Percentiles rank a stretch among this genome's conserved stretches.
These are phyloP conservation scores for Xiphophorus maculatus DNA, from an alignment of 2,113 vertebrate species.

Conservation along the genomic window DNA sequence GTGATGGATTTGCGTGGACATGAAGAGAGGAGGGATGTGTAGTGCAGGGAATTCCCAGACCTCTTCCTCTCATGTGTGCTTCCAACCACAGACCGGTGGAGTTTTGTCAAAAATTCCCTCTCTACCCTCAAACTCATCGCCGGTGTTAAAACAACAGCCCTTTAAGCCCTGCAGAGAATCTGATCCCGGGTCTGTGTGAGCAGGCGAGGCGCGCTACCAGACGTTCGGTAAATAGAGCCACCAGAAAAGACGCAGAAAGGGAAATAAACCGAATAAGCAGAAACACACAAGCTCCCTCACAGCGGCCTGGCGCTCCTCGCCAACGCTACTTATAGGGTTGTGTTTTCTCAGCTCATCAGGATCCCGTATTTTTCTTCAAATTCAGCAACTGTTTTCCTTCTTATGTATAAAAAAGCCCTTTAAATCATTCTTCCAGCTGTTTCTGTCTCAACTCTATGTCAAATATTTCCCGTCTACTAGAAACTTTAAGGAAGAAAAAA, in stretches of 20 bases:
- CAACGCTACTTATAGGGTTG: not conserved
- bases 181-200: slow-evolving; percentile 36
- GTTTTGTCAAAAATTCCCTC: slow-evolving; percentile 48
- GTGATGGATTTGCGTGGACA: slow-evolving; percentile 11
- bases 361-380: not conserved
- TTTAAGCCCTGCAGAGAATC: slow-evolving; percentile 34
- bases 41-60: slow-evolving; percentile 40
- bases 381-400: not conserved
- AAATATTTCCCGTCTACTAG: slow-evolving; percentile 11
- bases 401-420: not conserved
- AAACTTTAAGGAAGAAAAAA: not conserved
- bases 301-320: not conserved
- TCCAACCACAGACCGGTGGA: slow-evolving; percentile 34
- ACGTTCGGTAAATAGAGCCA: slow-evolving; percentile 51
- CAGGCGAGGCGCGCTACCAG: slow-evolving; percentile 34
- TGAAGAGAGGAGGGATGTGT: slow-evolving; percentile 1
- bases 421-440: slow-evolving; percentile 10
- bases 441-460: not conserved
- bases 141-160: slow-evolving; percentile 31
- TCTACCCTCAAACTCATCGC: slow-evolving; percentile 19
- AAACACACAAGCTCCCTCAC: slow-evolving; percentile 11
- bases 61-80: slow-evolving; percentile 18
- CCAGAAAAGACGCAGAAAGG: slow-evolving; percentile 11
- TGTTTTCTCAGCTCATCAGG: too few relatives aligned
- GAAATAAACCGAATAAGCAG: slow-evolving; percentile 23